Base-by-base conservation (phyloP, 1,140 invertebrate genomes). In the Heliconius nattereri region DNA sequence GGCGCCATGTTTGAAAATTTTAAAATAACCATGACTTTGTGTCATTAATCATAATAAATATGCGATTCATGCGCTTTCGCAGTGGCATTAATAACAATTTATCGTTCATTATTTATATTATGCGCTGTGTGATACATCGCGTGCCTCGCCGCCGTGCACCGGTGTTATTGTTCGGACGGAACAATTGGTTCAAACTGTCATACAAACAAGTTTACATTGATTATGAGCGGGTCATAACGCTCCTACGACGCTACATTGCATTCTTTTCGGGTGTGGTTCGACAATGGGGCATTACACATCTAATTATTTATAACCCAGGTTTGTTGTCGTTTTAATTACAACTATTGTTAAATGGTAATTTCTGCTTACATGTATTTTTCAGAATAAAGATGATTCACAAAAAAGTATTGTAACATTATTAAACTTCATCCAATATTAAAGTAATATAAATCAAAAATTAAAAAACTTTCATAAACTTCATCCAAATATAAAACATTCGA, bases 41-140 rank as follows among this genome's bases (percentile, higher is more conserved):
- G 82, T 88, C 91, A 91, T 91, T 85, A 85, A 88, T 91, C 92
- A 92, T 90, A 91, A 92, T 91, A 88, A 90, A 77, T 87, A 82
- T 89, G 83, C 86, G 88, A 86, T 88, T 89, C 86, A 89, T 89
- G 79, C 88, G 87, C 91, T 88, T 89, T 85, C 84, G 81, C 89
- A 89, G 85, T 92, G 92, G 91, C 91, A 93, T 93, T 91, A 90
- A 88, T 90, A 92, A 90, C 86, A 87, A 86, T 91, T 87, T 87
- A 86, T 88, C 86, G 79, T 82, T 75, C 78, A 83, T 84, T 80
- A 81, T 84, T 85, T 82, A 80, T 74, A 81, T 84, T 86, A 72
- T 81, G 23, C 45, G 76, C 86, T 37, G 73, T 79, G 75, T 66
- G 82, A 84, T 84, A 83, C 77, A 86, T 85, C 80, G 86, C 84